phyloP scores from a whole-genome alignment of 2,113 vertebrate species.

The Tachysurus fulvidraco region DNA sequence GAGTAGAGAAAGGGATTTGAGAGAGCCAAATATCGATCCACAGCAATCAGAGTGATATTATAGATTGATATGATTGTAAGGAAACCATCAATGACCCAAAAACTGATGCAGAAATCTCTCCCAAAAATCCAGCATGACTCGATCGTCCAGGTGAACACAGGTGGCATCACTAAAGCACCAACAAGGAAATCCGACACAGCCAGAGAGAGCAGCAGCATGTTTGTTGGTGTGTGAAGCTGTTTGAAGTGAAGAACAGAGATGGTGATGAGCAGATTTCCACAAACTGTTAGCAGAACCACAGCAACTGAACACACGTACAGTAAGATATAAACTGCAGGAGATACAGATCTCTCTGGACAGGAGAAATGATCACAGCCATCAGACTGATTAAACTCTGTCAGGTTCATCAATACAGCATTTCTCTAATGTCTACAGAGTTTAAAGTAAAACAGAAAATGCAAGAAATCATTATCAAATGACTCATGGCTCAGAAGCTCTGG shows the following conservation, averaged over 20 bases:
- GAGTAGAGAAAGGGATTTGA: conserved; percentile 46
- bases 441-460: too few relatives aligned
- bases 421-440: too few relatives aligned
- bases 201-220: conserved; percentile 37
- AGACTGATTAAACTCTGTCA: background rate
- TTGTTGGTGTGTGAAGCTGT: background rate
- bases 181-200: conserved; percentile 25
- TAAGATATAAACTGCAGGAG: background rate
- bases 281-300: conserved; percentile 44
- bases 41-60: background rate
- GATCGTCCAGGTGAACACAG: conserved; percentile 49
- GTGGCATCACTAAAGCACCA: conserved; percentile 73
- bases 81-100: background rate
- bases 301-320: conserved; percentile 40
- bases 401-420: background rate
- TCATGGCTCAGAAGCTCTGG: too few relatives aligned
- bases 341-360: conserved; percentile 4
- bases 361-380: background rate
- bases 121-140: conserved; percentile 45
- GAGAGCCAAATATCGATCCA: conserved; percentile 26
- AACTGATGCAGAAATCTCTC: background rate
- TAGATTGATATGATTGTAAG: background rate
- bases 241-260: background rate
- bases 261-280: background rate
- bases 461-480: too few relatives aligned